Conservation (phyloP, 2,797 vertebrate genomes). For the Thalassophryne amazonica region DNA sequence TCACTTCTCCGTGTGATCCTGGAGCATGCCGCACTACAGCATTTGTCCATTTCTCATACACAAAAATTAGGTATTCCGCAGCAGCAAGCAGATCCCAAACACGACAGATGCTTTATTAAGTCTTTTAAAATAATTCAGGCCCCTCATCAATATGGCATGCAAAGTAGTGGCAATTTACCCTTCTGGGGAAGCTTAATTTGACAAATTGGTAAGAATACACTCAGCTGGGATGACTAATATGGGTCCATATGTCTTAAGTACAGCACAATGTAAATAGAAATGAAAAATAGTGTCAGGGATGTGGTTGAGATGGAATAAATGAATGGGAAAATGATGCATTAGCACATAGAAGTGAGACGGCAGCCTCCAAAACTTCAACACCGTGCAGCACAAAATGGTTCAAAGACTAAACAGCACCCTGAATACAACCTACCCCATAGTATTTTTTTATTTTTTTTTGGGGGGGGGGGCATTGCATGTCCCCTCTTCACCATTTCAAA, state of each 20-base stretch:
- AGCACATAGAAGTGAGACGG: neutral
- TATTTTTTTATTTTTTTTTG: too few relatives aligned
- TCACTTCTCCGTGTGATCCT: conserved; percentile 35
- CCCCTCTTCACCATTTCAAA: too few relatives aligned
- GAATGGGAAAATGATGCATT: neutral
- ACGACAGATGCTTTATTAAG: conserved; percentile 20
- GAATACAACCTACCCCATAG: too few relatives aligned
- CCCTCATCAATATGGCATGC: neutral
- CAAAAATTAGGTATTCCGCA: neutral
- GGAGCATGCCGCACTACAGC: conserved; percentile 26
- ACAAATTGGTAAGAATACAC: neutral
- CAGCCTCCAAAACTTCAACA: too few relatives aligned
- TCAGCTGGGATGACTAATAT: neutral
- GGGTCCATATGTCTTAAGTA: neutral
- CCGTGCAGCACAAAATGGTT: too few relatives aligned
- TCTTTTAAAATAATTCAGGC: conserved; percentile 1
- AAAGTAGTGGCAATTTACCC: neutral
- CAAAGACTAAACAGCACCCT: too few relatives aligned
- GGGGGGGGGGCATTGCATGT: too few relatives aligned
- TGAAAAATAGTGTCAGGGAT: neutral
- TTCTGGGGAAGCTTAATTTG: neutral
- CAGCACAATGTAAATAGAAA: neutral
- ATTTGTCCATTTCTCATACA: conserved; percentile 14
- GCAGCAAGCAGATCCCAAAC: conserved; percentile 4
- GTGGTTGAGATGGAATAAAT: neutral